These are phyloP conservation scores for Lerista edwardsae DNA, from an alignment of 2,797 vertebrate genomes.

Conservation along the genomic window DNA sequence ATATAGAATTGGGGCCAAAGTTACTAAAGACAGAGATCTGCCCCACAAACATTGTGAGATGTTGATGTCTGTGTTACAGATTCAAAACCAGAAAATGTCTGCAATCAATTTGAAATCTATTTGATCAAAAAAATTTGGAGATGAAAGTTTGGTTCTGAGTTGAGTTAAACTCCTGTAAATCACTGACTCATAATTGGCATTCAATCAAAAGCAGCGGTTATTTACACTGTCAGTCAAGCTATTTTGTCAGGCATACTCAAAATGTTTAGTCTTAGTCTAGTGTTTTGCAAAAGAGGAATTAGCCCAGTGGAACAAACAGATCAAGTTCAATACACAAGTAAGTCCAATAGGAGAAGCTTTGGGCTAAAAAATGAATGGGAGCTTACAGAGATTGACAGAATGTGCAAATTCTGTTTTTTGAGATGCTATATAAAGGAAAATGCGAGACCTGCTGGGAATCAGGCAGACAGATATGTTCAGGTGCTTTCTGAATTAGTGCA, in stretches of 20 bases:
- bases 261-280: conserved; percentile 19
- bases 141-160: conserved; percentile 10
- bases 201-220: background rate
- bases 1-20: no score
- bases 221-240: conserved; percentile 4
- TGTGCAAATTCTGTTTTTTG: background rate
- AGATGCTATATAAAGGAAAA: background rate
- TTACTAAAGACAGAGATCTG: background rate
- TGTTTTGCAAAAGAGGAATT: background rate
- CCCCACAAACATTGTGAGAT: background rate
- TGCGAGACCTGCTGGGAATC: background rate
- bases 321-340: background rate
- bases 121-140: background rate
- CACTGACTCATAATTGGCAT: conserved; percentile 7
- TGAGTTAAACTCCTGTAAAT: background rate
- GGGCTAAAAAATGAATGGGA: background rate
- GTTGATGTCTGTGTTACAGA: background rate
- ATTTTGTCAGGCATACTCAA: conserved; percentile 20
- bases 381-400: background rate
- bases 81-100: background rate
- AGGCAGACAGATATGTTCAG: conserved; percentile 8
- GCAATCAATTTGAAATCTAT: background rate
- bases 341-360: background rate
- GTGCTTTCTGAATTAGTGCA: background rate
- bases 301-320: conserved; percentile 9